Base-by-base conservation (phyloP, 2,888 invertebrate genomes). In the Acronicta alni region DNA sequence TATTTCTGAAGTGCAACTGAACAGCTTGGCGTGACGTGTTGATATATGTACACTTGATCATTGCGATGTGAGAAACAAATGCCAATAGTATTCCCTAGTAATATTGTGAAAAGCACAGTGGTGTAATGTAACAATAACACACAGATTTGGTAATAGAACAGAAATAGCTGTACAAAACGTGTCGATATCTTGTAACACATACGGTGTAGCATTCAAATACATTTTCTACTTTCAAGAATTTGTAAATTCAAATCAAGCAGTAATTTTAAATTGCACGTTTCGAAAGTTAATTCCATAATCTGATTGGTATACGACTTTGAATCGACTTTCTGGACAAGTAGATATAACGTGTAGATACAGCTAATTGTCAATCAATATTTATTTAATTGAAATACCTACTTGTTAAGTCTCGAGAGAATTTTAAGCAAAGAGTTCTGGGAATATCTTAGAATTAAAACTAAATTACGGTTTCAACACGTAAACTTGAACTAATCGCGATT, bases 401-500 rank as follows among this genome's bases (percentile, higher is more conserved):
- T 39, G 51, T 60, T 74, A 41, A 42, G 3, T 55, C 35, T 51
- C 18, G 8, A 42, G 41, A 64, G 56, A 54, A 63, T 37, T 35
- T 12, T 20, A 38, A 42, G 18, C 38, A 45, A n/a, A 55, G 12
- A 56, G 42, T 62, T 67, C 23, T 67, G 56, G 17, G 55, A 69
- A 58, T 43, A 55, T 55, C 17, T 45, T 38, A 54, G 58, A 59
- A 55, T 52, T 59, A 16, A 53, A 58, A 72, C 49, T 46, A 42
- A 71, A 63, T 73, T n/a, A n/a, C 20, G 41, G 44, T 62, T 58
- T 56, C 47, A 46, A 56, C 43, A 59, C 57, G 44, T 53, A 46
- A 70, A 60, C 61, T 60, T 44, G 63, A 72, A 74, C 72, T 51
- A 73, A 76, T 74, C 41, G 53, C 67, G 49, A 74, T 69, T 73